These are phyloP conservation scores for Drosophila neonasuta DNA, from an alignment of 2,888 invertebrate genomes.

Conservation along the genomic window DNA sequence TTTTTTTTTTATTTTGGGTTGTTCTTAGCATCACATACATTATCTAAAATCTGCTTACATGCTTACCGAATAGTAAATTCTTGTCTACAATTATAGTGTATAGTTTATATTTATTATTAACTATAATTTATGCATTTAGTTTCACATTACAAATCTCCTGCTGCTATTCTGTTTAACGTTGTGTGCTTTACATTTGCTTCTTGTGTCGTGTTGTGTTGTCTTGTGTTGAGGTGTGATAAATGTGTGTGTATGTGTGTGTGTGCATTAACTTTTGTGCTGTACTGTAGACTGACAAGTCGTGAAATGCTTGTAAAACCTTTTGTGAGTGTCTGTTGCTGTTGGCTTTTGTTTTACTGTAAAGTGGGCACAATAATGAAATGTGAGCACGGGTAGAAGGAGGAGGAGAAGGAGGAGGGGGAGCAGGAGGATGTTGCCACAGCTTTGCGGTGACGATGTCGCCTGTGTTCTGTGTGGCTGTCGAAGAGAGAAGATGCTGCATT, in stretches of 20 bases:
- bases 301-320: slow-evolving; percentile 54
- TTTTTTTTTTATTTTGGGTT: not conserved
- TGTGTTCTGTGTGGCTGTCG: slow-evolving; percentile 9
- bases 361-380: slow-evolving; percentile 57
- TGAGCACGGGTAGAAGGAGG: slow-evolving; percentile 30
- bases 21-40: slow-evolving; percentile 62
- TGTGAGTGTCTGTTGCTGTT: slow-evolving; percentile 33
- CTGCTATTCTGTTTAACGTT: slow-evolving; percentile 11
- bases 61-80: slow-evolving; percentile 67
- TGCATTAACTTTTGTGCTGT: slow-evolving; percentile 26
- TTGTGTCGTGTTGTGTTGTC: slow-evolving; percentile 15
- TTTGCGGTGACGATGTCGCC: slow-evolving; percentile 41
- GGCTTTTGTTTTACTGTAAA: slow-evolving; percentile 31
- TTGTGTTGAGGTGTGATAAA: slow-evolving; percentile 5
- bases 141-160: slow-evolving; percentile 13
- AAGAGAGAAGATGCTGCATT: slow-evolving; percentile 32
- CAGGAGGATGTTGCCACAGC: slow-evolving; percentile 26
- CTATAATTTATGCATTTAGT: slow-evolving; percentile 18
- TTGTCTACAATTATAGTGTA: slow-evolving; percentile 55
- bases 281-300: slow-evolving; percentile 24
- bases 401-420: not conserved
- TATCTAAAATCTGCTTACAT: slow-evolving; percentile 63
- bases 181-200: slow-evolving; percentile 15
- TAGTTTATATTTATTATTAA: slow-evolving; percentile 19
- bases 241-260: not conserved